phyloP scores from a whole-genome alignment of 2,113 vertebrate species.

The Ceyx cyanopectus region DNA sequence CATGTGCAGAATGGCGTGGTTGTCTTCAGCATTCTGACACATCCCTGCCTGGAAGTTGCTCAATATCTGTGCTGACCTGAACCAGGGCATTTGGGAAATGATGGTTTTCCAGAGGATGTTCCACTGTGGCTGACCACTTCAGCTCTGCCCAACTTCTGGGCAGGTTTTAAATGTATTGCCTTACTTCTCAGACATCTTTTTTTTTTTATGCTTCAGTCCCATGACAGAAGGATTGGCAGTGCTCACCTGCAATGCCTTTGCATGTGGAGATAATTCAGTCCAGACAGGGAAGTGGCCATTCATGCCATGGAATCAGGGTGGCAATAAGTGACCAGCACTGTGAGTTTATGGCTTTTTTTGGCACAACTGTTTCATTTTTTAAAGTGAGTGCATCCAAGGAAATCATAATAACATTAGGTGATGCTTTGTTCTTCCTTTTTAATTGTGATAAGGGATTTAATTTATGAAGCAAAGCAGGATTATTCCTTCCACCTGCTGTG shows the following conservation, averaged over 20 bases:
- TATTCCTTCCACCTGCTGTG: neutral
- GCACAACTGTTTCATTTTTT: neutral
- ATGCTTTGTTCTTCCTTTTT: neutral
- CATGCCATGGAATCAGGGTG: neutral
- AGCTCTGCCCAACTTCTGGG: neutral
- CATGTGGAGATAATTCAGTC: neutral
- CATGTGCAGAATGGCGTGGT: neutral
- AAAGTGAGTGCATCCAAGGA: neutral
- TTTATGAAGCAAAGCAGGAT: neutral
- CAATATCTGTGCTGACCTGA: neutral
- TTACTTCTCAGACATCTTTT: neutral
- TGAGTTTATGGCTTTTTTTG: neutral
- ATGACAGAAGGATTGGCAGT: neutral
- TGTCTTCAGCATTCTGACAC: slow-evolving; percentile 40
- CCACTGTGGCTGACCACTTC: neutral
- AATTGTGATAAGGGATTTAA: neutral
- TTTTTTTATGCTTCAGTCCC: neutral
- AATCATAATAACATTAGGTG: neutral
- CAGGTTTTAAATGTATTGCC: neutral
- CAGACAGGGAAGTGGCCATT: neutral
- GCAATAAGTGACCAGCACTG: neutral
- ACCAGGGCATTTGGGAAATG: neutral
- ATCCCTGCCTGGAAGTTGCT: slow-evolving; percentile 15
- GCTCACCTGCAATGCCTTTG: neutral
- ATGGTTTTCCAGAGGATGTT: neutral